Conservation (phyloP, 2,888 invertebrate genomes). For the Chorisops tibialis region DNA sequence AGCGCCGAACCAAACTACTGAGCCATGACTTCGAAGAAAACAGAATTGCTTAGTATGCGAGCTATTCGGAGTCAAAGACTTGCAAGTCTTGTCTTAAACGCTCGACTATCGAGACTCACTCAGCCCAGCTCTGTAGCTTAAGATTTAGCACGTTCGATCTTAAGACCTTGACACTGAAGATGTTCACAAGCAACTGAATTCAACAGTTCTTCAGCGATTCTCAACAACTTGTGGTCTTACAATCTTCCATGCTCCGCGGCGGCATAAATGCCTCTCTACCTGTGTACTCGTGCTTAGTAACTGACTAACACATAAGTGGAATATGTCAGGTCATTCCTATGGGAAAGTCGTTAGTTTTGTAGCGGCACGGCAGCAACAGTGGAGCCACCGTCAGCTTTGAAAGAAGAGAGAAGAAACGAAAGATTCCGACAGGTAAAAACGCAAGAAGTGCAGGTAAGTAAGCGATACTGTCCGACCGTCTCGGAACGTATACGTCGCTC, state of each 20-base stretch:
- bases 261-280: conserved; percentile 13
- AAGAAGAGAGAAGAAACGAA: conserved; percentile 9
- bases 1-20: not conserved
- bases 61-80: too few species aligned
- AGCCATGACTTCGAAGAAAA: too few species aligned
- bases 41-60: too few species aligned
- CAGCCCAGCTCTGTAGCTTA: conserved; percentile 2
- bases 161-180: conserved; percentile 54
- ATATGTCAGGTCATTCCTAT: conserved; percentile 24
- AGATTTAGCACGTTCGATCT: conserved; percentile 38
- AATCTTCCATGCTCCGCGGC: not conserved
- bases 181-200: conserved; percentile 50
- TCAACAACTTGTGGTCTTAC: conserved; percentile 16
- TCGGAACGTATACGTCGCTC: not conserved
- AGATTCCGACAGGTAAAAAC: not conserved
- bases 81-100: not conserved
- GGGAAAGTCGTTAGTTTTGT: conserved; percentile 12
- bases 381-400: not conserved
- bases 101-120: not conserved
- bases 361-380: not conserved
- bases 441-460: conserved; percentile 2
- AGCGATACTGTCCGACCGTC: not conserved
- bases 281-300: conserved; percentile 9
- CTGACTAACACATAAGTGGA: conserved; percentile 24
- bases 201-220: conserved; percentile 27